phyloP scores from a whole-genome alignment of 2,113 vertebrate genomes.

The Alligator sinensis region DNA sequence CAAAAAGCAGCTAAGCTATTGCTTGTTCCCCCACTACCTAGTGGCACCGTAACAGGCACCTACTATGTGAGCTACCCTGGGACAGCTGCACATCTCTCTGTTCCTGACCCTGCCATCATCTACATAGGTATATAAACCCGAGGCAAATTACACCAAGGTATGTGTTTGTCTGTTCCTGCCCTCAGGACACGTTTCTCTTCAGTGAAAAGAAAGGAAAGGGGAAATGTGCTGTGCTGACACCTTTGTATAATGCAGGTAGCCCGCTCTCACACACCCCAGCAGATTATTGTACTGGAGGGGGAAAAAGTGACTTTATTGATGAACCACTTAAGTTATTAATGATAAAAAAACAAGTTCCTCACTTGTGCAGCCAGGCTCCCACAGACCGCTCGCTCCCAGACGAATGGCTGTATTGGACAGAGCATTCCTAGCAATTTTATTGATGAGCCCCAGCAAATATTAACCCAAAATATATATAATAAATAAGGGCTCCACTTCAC shows the following conservation, averaged over 20 bases:
- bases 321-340: neutral
- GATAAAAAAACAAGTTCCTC: neutral
- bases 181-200: neutral
- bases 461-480: constrained; percentile 42
- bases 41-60: no score
- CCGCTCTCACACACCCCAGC: neutral
- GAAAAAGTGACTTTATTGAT: neutral
- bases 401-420: constrained; percentile 28
- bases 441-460: constrained; percentile 35
- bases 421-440: constrained; percentile 36
- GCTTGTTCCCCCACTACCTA: no score
- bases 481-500: constrained; percentile 48
- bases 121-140: no score
- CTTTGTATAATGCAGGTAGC: neutral
- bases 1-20: no score
- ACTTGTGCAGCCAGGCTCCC: neutral
- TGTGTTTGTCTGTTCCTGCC: no score
- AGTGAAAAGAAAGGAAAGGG: neutral
- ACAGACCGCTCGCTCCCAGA: neutral
- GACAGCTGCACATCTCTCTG: no score
- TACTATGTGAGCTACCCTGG: no score
- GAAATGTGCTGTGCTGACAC: neutral
- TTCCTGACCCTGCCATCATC: no score
- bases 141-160: no score
- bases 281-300: neutral